These are phyloP conservation scores for Blomia tropicalis DNA, from an alignment of 2,888 invertebrate species.

Conservation along the genomic window DNA sequence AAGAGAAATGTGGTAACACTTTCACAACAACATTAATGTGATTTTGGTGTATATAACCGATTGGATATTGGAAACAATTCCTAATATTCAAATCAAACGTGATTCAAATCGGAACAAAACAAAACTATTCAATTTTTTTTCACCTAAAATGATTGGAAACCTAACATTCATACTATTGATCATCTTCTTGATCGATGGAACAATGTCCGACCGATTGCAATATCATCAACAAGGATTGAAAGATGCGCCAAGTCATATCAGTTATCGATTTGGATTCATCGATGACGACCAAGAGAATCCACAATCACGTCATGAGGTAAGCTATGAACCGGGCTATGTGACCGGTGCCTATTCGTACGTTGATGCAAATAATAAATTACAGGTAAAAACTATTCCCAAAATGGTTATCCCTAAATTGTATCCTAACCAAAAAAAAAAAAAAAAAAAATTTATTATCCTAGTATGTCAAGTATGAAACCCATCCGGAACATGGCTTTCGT, in stretches of 20 bases:
- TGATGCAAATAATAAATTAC: constrained; percentile 15
- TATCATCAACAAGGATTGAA: constrained; percentile 10
- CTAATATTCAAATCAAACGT: too few relatives aligned
- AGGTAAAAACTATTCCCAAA: neutral
- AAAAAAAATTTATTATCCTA: neutral
- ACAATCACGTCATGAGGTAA: constrained; percentile 29
- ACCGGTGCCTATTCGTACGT: constrained; percentile 5
- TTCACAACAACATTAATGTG: too few relatives aligned
- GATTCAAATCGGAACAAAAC: too few relatives aligned
- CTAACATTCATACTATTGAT: too few relatives aligned
- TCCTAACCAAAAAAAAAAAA: neutral
- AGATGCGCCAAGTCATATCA: constrained; percentile 12
- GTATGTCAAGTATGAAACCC: constrained; percentile 12
- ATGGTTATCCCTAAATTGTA: neutral
- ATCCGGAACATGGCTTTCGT: constrained; percentile 15
- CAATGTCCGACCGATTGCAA: neutral
- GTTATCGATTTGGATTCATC: constrained; percentile 30
- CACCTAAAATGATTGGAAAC: too few relatives aligned
- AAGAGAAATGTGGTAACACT: too few relatives aligned
- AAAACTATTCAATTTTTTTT: too few relatives aligned
- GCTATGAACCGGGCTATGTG: constrained; percentile 10
- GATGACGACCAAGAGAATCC: constrained; percentile 29
- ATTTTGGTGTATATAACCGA: too few relatives aligned
- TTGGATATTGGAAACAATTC: too few relatives aligned
- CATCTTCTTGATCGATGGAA: neutral